Evolutionary conservation across 2,797 vertebrate genomes (phyloP).

Genomic region (Threskiornis aethiopicus): DNA sequence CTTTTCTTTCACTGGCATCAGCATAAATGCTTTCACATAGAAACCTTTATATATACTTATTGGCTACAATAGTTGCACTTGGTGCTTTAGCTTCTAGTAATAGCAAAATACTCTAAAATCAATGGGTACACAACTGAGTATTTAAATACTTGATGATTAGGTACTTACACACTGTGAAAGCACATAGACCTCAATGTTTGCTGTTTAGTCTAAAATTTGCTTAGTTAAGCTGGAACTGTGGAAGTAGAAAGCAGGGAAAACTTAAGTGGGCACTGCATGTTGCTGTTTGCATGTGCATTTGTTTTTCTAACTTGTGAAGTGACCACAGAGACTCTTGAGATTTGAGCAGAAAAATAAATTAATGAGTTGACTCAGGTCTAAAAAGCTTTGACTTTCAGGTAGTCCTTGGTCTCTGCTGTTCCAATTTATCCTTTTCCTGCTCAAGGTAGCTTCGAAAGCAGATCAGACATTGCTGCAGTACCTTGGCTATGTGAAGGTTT

Average conservation of each 20-base stretch:
- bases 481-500: neutral
- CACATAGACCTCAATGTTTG: neutral
- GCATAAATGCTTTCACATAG: neutral
- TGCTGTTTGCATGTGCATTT: neutral
- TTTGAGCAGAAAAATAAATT: neutral
- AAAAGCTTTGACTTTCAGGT: neutral
- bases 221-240: neutral
- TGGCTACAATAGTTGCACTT: neutral
- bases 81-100: neutral
- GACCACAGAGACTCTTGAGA: neutral
- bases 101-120: neutral
- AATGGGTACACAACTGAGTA: neutral
- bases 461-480: neutral
- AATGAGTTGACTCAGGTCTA: neutral
- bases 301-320: neutral
- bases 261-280: neutral
- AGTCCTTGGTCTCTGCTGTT: neutral
- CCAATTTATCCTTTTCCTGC: neutral
- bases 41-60: neutral
- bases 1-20: neutral
- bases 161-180: neutral
- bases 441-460: neutral
- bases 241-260: neutral
- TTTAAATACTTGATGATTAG: neutral
- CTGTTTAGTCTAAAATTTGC: neutral